Base-by-base conservation (phyloP, 2,797 vertebrate species). In the Diplodus puntazzo region DNA sequence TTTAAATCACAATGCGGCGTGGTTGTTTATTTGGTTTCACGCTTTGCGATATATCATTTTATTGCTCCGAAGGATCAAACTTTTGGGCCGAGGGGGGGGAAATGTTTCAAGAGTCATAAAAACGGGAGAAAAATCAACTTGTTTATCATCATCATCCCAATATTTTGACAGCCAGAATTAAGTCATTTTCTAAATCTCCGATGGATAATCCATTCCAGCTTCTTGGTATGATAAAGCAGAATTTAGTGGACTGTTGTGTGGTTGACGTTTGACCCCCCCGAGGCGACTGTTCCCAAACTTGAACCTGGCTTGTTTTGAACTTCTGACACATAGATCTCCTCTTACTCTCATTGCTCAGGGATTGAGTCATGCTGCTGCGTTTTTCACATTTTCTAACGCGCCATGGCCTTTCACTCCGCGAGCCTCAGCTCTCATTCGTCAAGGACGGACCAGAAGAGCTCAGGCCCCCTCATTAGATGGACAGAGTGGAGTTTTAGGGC, bases 21-120 rank as follows among this genome's bases (percentile, higher is more conserved):
- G 23, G 52, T 75, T 93, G 87, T 92, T 90, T 93, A 80, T 94
- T 91, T 92, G 86, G 76, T 82, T 92, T 94, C 23, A 72, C 59
- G 42, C 85, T 25, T 25, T 69, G 59, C 59, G 72, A 89, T 87
- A 82, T 79, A 81, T 76, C 53, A 84, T 82, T 81, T 84, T 84
- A 74, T 74, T 73, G 53, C 77, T 73, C 71, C 42, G 50, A 39
- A 73, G 68, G 80, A 88, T 91, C 84, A 84, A 84, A 87, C 66
- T 80, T 81, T 88, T n/a, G n/a, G 68, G 75, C 78, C 43, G 18
- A 55, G n/a, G n/a, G 16, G 69, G 42, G 42, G 3, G n/a, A 68
- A 69, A 74, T 50, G 43, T 48, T 46, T 49, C 11, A 21, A 62
- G 70, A 79, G 42, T 67, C 75, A 14, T 75, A 25, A 84, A 73